phyloP scores from a whole-genome alignment of 2,113 vertebrate species.

The Bucco capensis region DNA sequence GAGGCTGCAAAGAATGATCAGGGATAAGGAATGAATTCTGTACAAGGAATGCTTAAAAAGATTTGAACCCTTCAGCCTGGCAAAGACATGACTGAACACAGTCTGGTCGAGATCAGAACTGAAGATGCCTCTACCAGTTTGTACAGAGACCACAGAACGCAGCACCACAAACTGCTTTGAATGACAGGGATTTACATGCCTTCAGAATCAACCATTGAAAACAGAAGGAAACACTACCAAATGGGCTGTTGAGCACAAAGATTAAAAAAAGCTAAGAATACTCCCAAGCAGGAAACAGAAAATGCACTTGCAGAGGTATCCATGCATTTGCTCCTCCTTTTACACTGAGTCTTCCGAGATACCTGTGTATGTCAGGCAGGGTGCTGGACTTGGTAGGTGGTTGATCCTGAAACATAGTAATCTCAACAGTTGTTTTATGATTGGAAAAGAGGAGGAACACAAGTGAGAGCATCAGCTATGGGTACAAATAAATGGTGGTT shows the following conservation, averaged over 20 bases:
- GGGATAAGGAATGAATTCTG: not conserved
- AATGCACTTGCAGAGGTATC: not conserved
- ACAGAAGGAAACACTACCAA: not conserved
- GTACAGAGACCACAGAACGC: not conserved
- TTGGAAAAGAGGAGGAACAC: not conserved
- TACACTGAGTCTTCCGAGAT: not conserved
- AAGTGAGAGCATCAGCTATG: not conserved
- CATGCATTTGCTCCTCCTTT: not conserved
- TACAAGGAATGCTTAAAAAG: not conserved
- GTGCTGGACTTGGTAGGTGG: not conserved
- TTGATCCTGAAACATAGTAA: not conserved
- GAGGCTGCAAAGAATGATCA: not conserved
- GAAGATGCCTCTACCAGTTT: not conserved
- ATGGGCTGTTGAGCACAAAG: not conserved
- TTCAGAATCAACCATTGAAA: not conserved
- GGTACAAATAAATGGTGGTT: not conserved
- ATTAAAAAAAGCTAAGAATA: not conserved
- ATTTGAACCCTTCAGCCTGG: not conserved
- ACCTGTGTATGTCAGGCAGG: not conserved
- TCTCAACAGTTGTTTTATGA: not conserved
- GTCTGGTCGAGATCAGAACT: not conserved
- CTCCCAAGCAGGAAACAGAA: not conserved
- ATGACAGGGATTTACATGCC: rapidly evolving
- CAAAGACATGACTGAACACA: not conserved
- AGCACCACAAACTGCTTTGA: not conserved